These are phyloP conservation scores for Willisornis vidua DNA, from an alignment of 2,113 vertebrate genomes.

Conservation along the genomic window DNA sequence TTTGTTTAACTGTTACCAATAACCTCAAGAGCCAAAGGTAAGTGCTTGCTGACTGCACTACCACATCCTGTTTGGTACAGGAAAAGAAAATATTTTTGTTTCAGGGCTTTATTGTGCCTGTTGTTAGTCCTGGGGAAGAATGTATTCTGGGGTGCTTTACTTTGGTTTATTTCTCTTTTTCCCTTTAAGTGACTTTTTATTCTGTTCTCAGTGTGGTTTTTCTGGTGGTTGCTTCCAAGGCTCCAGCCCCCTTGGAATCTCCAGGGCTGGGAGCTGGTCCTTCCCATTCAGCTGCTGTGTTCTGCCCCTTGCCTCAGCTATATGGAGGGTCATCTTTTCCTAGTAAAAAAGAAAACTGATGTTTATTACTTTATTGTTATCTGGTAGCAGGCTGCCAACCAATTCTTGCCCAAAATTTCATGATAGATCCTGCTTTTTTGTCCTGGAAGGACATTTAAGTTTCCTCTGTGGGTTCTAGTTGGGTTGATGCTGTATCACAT, in stretches of 20 bases:
- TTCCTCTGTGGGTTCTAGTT: rapidly evolving
- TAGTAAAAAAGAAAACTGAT: too few relatives aligned
- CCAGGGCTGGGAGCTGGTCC: not conserved
- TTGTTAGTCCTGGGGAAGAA: not conserved
- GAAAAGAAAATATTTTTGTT: conserved; percentile 4
- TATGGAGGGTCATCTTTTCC: too few relatives aligned
- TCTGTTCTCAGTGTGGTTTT: not conserved
- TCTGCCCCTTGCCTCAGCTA: not conserved
- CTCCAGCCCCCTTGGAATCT: not conserved
- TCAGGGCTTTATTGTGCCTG: not conserved
- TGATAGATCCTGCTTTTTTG: not conserved
- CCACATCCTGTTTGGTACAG: not conserved
- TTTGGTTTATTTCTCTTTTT: not conserved
- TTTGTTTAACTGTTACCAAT: not conserved
- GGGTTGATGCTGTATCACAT: not conserved
- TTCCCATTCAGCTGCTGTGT: not conserved
- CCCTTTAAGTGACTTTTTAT: not conserved
- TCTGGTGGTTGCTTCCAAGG: not conserved
- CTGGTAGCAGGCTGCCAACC: too few relatives aligned
- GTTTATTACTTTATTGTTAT: too few relatives aligned
- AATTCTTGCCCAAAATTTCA: too few relatives aligned
- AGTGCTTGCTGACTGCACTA: not conserved
- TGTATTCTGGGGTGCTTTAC: not conserved
- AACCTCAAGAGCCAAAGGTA: not conserved
- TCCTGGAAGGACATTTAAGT: not conserved